Conservation (phyloP, 2,113 vertebrate genomes). For the Pomatostomus ruficeps region DNA sequence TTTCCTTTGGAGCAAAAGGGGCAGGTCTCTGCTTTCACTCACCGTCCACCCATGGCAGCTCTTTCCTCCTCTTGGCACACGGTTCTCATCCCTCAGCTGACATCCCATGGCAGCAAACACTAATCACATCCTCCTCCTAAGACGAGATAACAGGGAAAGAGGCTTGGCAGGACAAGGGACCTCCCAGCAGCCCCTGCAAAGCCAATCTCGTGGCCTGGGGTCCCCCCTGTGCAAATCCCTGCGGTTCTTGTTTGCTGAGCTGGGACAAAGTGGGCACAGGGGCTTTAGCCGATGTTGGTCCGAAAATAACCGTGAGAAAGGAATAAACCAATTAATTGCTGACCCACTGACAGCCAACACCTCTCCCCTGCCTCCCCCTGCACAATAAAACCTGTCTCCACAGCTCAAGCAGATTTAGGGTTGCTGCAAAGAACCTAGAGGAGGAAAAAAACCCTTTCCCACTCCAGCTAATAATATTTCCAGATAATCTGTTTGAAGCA, state of each 20-base stretch:
- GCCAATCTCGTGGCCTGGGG: background rate
- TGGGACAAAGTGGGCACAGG: background rate
- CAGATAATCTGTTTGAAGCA: conserved; percentile 62
- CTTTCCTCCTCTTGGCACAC: background rate
- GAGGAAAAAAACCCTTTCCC: background rate
- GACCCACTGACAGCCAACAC: conserved; percentile 13
- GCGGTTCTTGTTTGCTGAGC: background rate
- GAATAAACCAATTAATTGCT: conserved; percentile 63
- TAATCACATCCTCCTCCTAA: conserved; percentile 4
- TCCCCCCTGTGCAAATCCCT: background rate
- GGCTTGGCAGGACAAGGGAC: background rate
- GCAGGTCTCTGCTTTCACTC: background rate
- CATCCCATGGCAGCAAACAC: background rate
- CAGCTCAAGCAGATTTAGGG: conserved; percentile 36
- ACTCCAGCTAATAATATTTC: conserved; percentile 53
- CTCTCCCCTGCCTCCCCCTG: background rate
- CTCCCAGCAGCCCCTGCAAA: background rate
- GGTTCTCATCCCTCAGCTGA: background rate
- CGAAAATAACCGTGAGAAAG: conserved; percentile 64
- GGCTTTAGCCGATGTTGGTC: background rate
- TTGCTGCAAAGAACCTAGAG: background rate
- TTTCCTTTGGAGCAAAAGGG: background rate
- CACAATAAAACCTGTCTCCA: conserved; percentile 39
- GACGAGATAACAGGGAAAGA: background rate
- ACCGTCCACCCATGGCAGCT: background rate